Evolutionary conservation across 2,888 invertebrate species (phyloP).

Genomic region (Leptinotarsa tumamoca): DNA sequence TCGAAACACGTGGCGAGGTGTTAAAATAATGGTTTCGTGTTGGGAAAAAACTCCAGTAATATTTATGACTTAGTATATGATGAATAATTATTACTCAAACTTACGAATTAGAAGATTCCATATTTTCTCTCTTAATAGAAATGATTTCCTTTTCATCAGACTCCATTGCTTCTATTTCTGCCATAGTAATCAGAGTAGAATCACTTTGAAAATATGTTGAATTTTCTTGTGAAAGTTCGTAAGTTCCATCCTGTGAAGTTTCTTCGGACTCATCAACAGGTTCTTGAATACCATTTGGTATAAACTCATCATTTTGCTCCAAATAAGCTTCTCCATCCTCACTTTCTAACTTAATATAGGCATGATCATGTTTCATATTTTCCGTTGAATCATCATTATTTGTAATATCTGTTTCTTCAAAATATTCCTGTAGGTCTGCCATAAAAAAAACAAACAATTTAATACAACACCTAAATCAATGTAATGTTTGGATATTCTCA

Average conservation of each 20-base stretch:
- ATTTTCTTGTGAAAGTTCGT: background rate
- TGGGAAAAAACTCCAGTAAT: too few species aligned
- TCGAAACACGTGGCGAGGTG: too few species aligned
- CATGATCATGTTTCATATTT: conserved; percentile 31
- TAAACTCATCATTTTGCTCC: background rate
- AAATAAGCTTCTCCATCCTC: conserved; percentile 19
- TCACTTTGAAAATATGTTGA: background rate
- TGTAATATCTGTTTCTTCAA: conserved; percentile 1
- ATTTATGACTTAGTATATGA: background rate
- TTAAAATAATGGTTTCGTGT: too few species aligned
- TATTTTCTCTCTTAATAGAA: conserved; percentile 23
- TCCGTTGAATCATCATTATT: conserved; percentile 18
- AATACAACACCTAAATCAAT: background rate
- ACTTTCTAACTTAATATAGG: conserved; percentile 31
- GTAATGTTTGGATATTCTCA: too few species aligned
- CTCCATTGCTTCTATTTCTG: background rate
- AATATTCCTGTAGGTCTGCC: conserved; percentile 4
- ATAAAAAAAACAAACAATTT: background rate
- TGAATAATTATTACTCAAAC: conserved; percentile 1
- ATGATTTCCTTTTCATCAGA: background rate
- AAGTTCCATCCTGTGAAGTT: conserved; percentile 15
- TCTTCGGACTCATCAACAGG: background rate
- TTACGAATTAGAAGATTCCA: conserved; percentile 23
- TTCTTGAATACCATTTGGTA: conserved; percentile 7
- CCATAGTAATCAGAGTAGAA: background rate